Base-by-base conservation (phyloP, 2,888 invertebrate species). In the Caenorhabditis macrosperma region DNA sequence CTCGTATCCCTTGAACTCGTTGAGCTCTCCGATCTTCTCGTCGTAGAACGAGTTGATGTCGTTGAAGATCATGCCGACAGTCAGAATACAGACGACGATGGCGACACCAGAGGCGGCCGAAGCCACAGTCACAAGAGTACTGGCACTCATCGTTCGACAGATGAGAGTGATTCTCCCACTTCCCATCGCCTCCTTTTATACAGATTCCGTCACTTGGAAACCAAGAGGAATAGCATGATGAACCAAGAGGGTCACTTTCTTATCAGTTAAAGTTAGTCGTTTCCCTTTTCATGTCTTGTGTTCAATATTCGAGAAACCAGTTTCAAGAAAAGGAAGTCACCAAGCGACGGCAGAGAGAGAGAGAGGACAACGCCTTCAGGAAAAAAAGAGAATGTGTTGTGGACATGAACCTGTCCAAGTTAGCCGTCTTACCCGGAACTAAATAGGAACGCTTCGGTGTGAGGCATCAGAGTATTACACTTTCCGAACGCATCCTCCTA, bases 11-110 rank as follows among this genome's bases (percentile, higher is more conserved):
- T 83, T 80, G 72, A 85, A 85, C 44, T 84, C 83, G 30, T 67
- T 59, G 44, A 85, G 66, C 75, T 85, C 83, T 48, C 64, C 78
- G 35, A 82, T 63, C 26, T 82, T 78, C 72, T 81, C 82, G 59
- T 82, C 80, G 59, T 80, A 80, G 44, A 85, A 74, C 48, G 67
- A 63, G 72, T 85, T 85, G 71, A 85, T 81, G 52, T 85, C 84
- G 41, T 75, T 71, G 77, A 77, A 83, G 64, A 85, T 79, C 52
- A 83, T 68, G 33, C 76, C 75, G 33, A 83, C 67, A 9, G 77
- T 66, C 66, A 81, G 66, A 12, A 85, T 50, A 38, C 78, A 72
- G 33, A 68, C 80, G 33, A 85, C 64, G 41, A 79, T 78, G 28
- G 82, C 69, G 17, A 85, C 17, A 28, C 75, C 83, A 66, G 81